Evolutionary conservation across 2,797 vertebrate genomes (phyloP).

Genomic region (Garrulus glandarius): DNA sequence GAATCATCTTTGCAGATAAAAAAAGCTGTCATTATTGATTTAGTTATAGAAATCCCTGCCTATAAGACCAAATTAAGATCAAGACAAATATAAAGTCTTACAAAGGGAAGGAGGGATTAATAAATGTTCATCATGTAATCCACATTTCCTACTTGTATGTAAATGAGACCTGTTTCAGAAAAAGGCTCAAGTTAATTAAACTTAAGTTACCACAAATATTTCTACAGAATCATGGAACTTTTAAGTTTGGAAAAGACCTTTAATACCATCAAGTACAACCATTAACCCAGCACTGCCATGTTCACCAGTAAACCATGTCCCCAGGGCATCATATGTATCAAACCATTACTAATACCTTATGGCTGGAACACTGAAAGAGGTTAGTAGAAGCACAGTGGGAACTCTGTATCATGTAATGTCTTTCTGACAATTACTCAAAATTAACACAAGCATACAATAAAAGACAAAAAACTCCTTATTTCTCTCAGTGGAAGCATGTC

Average conservation of each 20-base stretch:
- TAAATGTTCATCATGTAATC: neutral
- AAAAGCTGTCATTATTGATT: neutral
- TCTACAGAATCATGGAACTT: neutral
- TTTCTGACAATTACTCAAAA: neutral
- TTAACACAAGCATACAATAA: neutral
- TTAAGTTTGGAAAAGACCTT: neutral
- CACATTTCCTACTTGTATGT: neutral
- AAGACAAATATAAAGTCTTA: neutral
- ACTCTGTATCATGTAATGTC: neutral
- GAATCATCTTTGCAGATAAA: neutral
- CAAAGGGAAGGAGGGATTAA: neutral
- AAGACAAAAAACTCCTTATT: neutral
- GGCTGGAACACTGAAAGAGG: neutral
- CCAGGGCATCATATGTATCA: neutral
- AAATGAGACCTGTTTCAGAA: neutral
- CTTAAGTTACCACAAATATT: neutral
- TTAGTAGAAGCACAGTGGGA: neutral
- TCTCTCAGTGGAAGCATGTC: neutral
- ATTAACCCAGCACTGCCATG: neutral
- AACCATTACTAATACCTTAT: neutral
- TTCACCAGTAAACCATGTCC: neutral
- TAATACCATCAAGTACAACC: neutral
- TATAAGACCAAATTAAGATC: neutral
- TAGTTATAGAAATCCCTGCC: neutral
- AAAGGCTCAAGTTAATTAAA: neutral